phyloP scores from a whole-genome alignment of 35 echinoderm and acorn worm species.

The Amphiura filiformis region DNA sequence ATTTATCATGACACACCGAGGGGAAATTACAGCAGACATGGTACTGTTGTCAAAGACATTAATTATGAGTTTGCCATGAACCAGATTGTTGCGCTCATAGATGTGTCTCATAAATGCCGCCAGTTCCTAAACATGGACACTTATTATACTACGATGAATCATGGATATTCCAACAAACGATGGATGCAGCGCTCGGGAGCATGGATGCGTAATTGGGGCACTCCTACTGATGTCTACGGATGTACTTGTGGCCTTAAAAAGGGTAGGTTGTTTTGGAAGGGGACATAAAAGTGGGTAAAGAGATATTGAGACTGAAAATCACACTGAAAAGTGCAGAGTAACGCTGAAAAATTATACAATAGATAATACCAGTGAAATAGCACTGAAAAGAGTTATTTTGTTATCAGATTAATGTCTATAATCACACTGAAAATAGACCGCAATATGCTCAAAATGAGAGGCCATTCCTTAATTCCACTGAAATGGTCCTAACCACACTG shows the following conservation, averaged over 20 bases:
- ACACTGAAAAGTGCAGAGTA: too few species aligned
- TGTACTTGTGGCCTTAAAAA: not conserved
- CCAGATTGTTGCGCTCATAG: not conserved
- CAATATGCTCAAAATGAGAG: too few species aligned
- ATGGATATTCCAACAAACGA: not conserved
- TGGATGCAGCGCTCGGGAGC: not conserved
- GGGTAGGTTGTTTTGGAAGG: not conserved
- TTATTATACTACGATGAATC: not conserved
- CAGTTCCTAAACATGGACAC: not conserved
- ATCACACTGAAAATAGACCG: too few species aligned
- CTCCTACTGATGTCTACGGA: not conserved
- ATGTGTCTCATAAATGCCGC: not conserved
- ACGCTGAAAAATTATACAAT: too few species aligned
- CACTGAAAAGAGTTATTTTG: too few species aligned
- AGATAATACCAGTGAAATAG: too few species aligned
- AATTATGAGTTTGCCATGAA: not conserved
- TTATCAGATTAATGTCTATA: too few species aligned
- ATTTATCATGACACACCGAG: not conserved
- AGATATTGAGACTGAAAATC: too few species aligned
- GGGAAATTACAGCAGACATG: not conserved
- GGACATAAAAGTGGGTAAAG: too few species aligned
- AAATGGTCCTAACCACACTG: too few species aligned
- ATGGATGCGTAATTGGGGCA: not conserved
- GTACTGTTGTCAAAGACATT: not conserved
- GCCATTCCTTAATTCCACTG: too few species aligned